Evolutionary conservation across 2,797 vertebrate species (phyloP), one percentile per base, ranked within the genome.

Genomic region (Cyprinella venusta): DNA sequence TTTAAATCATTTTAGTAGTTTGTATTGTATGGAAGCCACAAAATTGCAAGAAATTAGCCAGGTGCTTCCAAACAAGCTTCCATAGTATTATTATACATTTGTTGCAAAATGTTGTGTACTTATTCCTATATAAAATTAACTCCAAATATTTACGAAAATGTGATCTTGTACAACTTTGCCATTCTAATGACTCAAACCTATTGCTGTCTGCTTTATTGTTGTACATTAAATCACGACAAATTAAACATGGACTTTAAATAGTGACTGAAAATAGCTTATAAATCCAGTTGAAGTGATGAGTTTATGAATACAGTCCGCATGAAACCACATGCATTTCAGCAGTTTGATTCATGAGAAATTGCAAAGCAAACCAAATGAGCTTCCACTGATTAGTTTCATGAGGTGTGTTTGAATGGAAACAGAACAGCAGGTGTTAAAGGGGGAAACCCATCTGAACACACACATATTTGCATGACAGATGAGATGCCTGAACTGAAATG

Each of bases 341-440:
- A 56, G 30, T 54, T 12, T 21, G 26, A 54, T 8, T 19, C 18
- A 54, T 59, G 13, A 42, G 6, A 75, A 19, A 63, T 3, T 8
- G 75, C 75, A 13, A 30, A 45, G 2, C 56, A 42, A 42, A 45
- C 15, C 36, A 69, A 42, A 30, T 30, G 21, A 56, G 8, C 24
- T 42, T 19, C 33, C 13, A 42, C 1, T 21, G 26, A 69, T 40
- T 40, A 26, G 48, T 45, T 42, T 76, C 12, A 36, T 38, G 16
- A 78, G n/a, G 63, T 6, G 30, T 36, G 65, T 56, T 42, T 9
- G n/a, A 45, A 68, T 21, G 45, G 52, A 33, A 72, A 45, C 9
- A 33, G 24, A 61, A 18, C 16, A 80, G 24, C 79, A 63, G 79
- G 40, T 81, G 68, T 63, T 6, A 71, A 71, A 18, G 48, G 24